A percentile compares a stretch with the other conserved stretches of the same genome.
Evolutionary conservation across 1,140 invertebrate genomes (phyloP).

Genomic region (Cotesia chilonis): DNA sequence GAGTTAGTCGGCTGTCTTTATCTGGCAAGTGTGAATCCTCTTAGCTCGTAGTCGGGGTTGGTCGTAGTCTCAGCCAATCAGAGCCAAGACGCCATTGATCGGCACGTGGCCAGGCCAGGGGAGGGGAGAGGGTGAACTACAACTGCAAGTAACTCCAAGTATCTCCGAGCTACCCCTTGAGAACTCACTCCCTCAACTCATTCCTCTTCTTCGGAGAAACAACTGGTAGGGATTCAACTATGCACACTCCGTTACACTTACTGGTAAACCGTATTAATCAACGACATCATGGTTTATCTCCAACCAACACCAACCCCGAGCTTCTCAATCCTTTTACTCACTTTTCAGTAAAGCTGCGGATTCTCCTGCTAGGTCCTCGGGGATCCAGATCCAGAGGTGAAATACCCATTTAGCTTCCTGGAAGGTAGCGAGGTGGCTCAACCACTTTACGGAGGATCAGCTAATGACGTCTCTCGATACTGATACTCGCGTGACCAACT

Average conservation of each 20-base stretch:
- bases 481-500: constrained; percentile 1
- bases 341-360: not conserved
- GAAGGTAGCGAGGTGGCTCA: constrained; percentile 32
- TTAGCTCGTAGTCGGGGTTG: constrained; percentile 47
- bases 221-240: constrained; percentile 40
- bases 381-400: too few species aligned
- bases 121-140: constrained; percentile 35
- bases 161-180: too few species aligned
- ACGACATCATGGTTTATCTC: constrained; percentile 67
- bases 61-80: constrained; percentile 59
- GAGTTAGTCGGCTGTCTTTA: not conserved
- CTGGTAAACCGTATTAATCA: constrained; percentile 68
- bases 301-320: constrained; percentile 35
- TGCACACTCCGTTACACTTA: constrained; percentile 68
- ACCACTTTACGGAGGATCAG: constrained; percentile 44
- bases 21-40: not conserved
- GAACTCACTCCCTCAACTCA: too few species aligned
- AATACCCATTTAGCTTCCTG: constrained; percentile 7
- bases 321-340: constrained; percentile 20
- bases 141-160: constrained; percentile 29
- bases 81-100: constrained; percentile 66
- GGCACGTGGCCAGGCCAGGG: constrained; percentile 59
- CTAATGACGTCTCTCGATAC: constrained; percentile 39
- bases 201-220: too few species aligned
- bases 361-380: too few species aligned